A percentile compares a stretch with the other conserved stretches of the same genome.
These are phyloP conservation scores for Epinephelus cyanopodus DNA, from an alignment of 2,113 vertebrate genomes.

Conservation along the genomic window DNA sequence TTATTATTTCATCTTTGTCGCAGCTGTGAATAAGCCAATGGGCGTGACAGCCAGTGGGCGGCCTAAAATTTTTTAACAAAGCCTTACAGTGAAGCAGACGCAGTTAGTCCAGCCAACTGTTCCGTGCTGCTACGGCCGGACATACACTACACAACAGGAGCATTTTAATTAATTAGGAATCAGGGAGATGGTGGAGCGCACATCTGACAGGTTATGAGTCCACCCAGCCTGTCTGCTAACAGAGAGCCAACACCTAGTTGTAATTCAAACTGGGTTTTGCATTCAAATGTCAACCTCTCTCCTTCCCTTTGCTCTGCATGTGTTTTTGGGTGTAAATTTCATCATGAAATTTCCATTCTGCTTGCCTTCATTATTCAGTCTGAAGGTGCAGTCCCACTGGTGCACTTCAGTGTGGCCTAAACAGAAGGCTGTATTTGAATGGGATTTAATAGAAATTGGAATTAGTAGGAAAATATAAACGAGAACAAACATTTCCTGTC, in stretches of 20 bases:
- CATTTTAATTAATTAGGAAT: constrained; percentile 78
- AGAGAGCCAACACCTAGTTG: constrained; percentile 67
- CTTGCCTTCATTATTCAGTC: constrained; percentile 60
- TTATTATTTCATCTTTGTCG: constrained; percentile 77
- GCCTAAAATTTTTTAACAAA: constrained; percentile 52
- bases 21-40: constrained; percentile 63
- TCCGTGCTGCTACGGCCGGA: constrained; percentile 26
- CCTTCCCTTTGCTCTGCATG: constrained; percentile 56
- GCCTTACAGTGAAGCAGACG: constrained; percentile 43
- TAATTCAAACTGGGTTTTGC: constrained; percentile 68
- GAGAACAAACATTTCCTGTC: constrained; percentile 14
- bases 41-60: constrained; percentile 71
- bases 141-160: constrained; percentile 57
- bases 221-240: constrained; percentile 47
- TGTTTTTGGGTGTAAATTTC: constrained; percentile 74
- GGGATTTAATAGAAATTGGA: constrained; percentile 40
- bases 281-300: constrained; percentile 77
- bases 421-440: constrained; percentile 55
- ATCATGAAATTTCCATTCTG: constrained; percentile 74
- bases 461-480: constrained; percentile 13
- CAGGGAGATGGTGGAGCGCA: constrained; percentile 38
- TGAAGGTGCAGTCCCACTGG: constrained; percentile 53
- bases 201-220: constrained; percentile 65
- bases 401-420: constrained; percentile 47
- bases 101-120: constrained; percentile 38